Percentiles rank a stretch among this genome's conserved stretches.
These are phyloP conservation scores for Rhingia rostrata DNA, from an alignment of 2,888 invertebrate genomes.

Conservation along the genomic window DNA sequence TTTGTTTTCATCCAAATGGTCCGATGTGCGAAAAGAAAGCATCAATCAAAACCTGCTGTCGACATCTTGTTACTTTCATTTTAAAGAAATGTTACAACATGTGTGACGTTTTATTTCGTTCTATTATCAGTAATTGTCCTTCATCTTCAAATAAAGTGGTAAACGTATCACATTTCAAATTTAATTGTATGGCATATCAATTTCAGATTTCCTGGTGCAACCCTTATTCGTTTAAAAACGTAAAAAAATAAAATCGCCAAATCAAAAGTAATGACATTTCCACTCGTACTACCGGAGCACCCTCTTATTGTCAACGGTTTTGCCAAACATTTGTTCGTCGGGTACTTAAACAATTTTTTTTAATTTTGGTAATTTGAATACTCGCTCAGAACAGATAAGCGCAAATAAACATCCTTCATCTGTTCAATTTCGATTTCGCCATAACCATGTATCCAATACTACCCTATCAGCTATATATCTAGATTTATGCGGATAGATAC, in stretches of 20 bases:
- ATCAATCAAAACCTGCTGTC: neutral
- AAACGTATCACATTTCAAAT: slow-evolving; percentile 30
- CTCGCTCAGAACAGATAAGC: slow-evolving; percentile 32
- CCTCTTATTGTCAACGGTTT: slow-evolving; percentile 14
- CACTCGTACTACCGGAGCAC: neutral
- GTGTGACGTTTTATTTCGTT: slow-evolving; percentile 6
- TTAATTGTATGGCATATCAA: slow-evolving; percentile 7
- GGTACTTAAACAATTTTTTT: neutral
- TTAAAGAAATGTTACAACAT: slow-evolving; percentile 1
- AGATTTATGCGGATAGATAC: slow-evolving; percentile 32
- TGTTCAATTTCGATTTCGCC: slow-evolving; percentile 44
- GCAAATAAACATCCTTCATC: slow-evolving; percentile 34
- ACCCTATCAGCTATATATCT: neutral
- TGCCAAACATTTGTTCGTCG: slow-evolving; percentile 12
- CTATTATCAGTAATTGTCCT: slow-evolving; percentile 1
- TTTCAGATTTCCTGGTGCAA: slow-evolving; percentile 1
- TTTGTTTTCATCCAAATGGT: too few relatives aligned
- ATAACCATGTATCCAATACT: slow-evolving; percentile 9
- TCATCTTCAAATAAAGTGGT: slow-evolving; percentile 25
- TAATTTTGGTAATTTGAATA: slow-evolving; percentile 41
- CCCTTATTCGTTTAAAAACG: slow-evolving; percentile 1
- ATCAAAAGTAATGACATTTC: neutral
- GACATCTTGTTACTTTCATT: neutral
- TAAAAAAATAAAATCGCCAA: neutral
- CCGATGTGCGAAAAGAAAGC: too few relatives aligned